These are phyloP conservation scores for Heliconius eleuchia DNA, from an alignment of 1,140 invertebrate species.

Conservation along the genomic window DNA sequence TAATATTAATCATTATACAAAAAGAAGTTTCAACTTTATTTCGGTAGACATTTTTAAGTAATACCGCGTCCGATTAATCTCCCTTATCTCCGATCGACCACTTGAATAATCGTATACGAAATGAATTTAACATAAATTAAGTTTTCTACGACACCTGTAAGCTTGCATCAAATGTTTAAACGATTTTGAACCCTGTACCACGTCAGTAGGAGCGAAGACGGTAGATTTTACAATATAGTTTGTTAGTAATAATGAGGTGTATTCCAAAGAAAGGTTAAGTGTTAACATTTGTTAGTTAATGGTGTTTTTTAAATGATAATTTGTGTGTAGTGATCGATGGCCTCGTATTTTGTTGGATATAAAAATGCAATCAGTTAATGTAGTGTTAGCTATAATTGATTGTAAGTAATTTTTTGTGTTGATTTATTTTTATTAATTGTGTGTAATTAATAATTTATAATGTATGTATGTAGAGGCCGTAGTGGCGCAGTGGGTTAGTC, in stretches of 20 bases:
- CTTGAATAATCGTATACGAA: constrained; percentile 69
- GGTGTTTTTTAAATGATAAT: constrained; percentile 65
- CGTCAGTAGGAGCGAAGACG: constrained; percentile 25
- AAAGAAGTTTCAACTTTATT: constrained; percentile 40
- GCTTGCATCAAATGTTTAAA: not conserved
- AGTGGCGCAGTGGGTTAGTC: no score
- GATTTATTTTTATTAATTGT: not conserved
- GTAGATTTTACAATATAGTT: constrained; percentile 35
- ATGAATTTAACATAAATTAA: constrained; percentile 79
- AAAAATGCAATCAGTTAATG: not conserved
- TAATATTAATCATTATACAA: not conserved
- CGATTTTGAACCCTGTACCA: constrained; percentile 38
- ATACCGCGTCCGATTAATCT: constrained; percentile 69
- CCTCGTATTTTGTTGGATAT: constrained; percentile 23
- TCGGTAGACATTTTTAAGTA: constrained; percentile 63
- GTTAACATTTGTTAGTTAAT: constrained; percentile 80
- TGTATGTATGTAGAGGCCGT: no score
- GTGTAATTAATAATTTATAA: constrained; percentile 15
- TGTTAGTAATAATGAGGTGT: constrained; percentile 69
- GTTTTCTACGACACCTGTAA: constrained; percentile 76
- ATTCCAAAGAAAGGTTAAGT: constrained; percentile 75
- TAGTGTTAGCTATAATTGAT: not conserved
- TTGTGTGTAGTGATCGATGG: constrained; percentile 60
- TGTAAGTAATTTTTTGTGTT: not conserved
- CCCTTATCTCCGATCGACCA: constrained; percentile 70